Conservation (phyloP, 2,113 vertebrate genomes). For the Cardinalis cardinalis region DNA sequence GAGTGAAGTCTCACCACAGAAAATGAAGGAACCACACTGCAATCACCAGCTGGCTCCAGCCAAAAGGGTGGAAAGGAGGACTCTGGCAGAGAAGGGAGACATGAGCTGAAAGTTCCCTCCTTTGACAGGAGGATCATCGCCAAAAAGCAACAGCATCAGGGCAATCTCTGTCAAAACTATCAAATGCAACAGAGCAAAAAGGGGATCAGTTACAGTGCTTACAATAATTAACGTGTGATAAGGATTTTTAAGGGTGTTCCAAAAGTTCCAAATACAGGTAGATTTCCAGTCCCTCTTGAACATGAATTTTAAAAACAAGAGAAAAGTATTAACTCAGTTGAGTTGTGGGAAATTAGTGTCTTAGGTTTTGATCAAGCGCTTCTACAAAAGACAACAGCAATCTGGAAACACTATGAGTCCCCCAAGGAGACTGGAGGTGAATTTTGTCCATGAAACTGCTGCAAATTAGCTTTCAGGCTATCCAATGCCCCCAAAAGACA, state of each 20-base stretch:
- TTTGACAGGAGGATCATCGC: not conserved
- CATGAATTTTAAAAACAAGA: fast-evolving
- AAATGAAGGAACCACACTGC: not conserved
- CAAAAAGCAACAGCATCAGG: not conserved
- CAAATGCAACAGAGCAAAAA: not conserved
- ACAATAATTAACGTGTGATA: not conserved
- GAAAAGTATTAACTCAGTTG: not conserved
- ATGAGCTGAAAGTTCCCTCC: not conserved
- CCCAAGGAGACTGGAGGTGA: not conserved
- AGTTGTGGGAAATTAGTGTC: not conserved
- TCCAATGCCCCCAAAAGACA: fast-evolving
- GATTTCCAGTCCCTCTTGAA: not conserved
- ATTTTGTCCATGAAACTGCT: not conserved
- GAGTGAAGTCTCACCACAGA: not conserved
- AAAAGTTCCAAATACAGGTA: not conserved
- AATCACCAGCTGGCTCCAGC: not conserved
- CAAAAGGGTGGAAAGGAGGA: not conserved
- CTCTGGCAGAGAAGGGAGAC: not conserved
- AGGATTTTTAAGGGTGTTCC: not conserved
- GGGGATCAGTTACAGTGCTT: not conserved
- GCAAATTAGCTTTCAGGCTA: not conserved
- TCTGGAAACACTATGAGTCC: not conserved
- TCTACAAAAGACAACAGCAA: not conserved
- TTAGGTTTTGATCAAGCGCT: not conserved
- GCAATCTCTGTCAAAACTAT: not conserved